These are phyloP conservation scores for Caenorhabditis zanzibari DNA, from an alignment of 2,888 invertebrate genomes.

Conservation along the genomic window DNA sequence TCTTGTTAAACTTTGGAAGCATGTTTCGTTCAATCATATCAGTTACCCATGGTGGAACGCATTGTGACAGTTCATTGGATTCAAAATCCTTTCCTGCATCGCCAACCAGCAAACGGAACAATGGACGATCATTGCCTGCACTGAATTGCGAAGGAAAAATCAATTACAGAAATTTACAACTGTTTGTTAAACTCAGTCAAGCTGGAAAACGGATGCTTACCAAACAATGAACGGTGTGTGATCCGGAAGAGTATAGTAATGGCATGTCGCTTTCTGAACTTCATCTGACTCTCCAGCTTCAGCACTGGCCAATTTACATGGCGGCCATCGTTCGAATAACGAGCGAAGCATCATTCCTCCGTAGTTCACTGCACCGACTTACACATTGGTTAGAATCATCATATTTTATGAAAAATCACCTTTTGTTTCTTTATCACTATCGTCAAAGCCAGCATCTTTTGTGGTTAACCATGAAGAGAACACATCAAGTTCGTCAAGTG, in stretches of 20 bases:
- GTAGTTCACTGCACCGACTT: constrained; percentile 89
- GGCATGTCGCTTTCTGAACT: constrained; percentile 65
- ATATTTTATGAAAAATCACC: neutral
- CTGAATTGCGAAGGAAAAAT: constrained; percentile 85
- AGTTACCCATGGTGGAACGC: constrained; percentile 83
- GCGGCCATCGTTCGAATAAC: constrained; percentile 93
- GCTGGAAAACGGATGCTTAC: constrained; percentile 84
- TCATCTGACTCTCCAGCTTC: constrained; percentile 64
- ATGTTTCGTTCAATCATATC: constrained; percentile 86
- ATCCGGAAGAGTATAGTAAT: constrained; percentile 91
- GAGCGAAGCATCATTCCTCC: constrained; percentile 95
- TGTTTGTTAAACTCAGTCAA: too few relatives aligned
- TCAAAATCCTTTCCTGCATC: constrained; percentile 70
- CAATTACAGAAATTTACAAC: neutral
- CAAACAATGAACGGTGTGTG: constrained; percentile 98
- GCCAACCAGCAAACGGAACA: constrained; percentile 87
- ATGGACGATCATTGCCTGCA: constrained; percentile 95
- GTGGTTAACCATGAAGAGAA: constrained; percentile 99
- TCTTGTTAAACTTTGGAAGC: constrained; percentile 95
- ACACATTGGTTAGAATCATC: constrained; percentile 6
- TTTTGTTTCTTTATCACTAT: constrained; percentile 87
- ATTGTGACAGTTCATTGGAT: constrained; percentile 64
- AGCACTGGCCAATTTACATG: constrained; percentile 73
- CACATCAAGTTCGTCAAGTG: constrained; percentile 97
- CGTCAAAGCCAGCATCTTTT: constrained; percentile 93